Percentiles rank a stretch among this genome's conserved stretches.
Evolutionary conservation across 2,113 vertebrate species (phyloP).

Genomic region (Lota lota): DNA sequence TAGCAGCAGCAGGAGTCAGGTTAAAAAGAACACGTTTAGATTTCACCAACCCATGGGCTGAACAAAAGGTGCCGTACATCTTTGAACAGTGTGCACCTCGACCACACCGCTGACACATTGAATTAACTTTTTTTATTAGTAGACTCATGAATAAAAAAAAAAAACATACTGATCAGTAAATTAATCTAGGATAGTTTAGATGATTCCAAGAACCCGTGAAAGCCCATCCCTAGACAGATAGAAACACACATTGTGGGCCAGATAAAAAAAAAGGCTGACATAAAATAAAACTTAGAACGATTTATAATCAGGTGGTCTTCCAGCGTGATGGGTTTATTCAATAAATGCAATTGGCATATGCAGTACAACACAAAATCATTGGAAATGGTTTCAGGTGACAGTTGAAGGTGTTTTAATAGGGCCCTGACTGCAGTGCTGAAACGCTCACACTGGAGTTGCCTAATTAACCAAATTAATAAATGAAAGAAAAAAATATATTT

Average conservation of each 20-base stretch:
- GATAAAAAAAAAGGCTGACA: background rate
- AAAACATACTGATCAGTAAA: background rate
- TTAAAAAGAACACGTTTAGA: background rate
- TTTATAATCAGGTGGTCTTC: background rate
- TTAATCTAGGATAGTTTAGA: background rate
- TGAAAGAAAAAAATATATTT: too few relatives aligned
- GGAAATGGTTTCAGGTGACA: too few relatives aligned
- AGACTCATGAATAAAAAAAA: too few relatives aligned
- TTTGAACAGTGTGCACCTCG: background rate
- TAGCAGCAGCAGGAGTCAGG: background rate
- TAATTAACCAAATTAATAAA: too few relatives aligned
- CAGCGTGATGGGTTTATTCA: background rate
- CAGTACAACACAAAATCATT: background rate
- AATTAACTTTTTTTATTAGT: too few relatives aligned
- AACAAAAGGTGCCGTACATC: background rate
- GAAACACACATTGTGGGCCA: constrained; percentile 33
- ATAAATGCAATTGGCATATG: constrained; percentile 1
- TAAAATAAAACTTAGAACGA: background rate
- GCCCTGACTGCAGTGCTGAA: too few relatives aligned
- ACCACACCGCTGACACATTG: too few relatives aligned
- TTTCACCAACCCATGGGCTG: background rate
- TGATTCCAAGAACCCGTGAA: background rate
- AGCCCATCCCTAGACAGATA: constrained; percentile 9
- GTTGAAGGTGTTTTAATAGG: too few relatives aligned
- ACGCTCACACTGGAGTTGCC: too few relatives aligned